Conservation (phyloP, 30 jellyfish, hydroid and myxozoan species). For the Morbakka virulenta region DNA sequence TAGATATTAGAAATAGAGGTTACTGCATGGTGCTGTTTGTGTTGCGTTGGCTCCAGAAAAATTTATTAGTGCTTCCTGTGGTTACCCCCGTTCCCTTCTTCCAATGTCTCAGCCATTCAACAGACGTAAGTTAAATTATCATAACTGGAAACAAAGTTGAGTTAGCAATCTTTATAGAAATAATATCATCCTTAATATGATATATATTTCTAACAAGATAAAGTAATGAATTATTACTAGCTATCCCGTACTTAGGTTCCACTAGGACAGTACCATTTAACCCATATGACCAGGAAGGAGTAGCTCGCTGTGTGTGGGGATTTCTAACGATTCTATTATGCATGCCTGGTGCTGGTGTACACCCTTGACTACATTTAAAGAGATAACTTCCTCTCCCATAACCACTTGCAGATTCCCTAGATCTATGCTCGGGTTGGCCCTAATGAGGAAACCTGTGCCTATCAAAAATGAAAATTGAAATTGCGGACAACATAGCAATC, state of each 20-base stretch:
- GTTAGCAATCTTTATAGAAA: conserved; percentile 12
- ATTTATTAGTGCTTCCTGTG: too few species aligned
- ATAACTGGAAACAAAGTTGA: conserved; percentile 16
- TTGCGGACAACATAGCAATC: too few species aligned
- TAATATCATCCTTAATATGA: not conserved
- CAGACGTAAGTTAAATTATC: conserved; percentile 17
- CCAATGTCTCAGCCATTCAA: conserved; percentile 24
- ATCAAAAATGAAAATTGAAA: too few species aligned
- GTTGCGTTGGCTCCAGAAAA: too few species aligned
- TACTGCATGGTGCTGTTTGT: too few species aligned
- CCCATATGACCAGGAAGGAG: conserved; percentile 7
- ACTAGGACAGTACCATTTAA: conserved; percentile 10
- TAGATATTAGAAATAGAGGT: too few species aligned
- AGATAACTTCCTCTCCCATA: conserved; percentile 7
- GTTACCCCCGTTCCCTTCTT: too few species aligned
- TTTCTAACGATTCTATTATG: conserved; percentile 19
- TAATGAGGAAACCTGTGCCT: conserved; percentile 20
- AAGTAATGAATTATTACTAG: conserved; percentile 4
- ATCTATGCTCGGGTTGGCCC: not conserved
- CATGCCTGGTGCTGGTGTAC: conserved; percentile 17
- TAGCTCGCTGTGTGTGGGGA: conserved; percentile 4
- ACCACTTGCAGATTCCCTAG: not conserved
- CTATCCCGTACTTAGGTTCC: conserved; percentile 37
- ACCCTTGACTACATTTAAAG: conserved; percentile 7
- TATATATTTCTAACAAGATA: conserved; percentile 18